Evolutionary conservation across 2,888 invertebrate species (phyloP).

Genomic region (Crepidodera aurea): DNA sequence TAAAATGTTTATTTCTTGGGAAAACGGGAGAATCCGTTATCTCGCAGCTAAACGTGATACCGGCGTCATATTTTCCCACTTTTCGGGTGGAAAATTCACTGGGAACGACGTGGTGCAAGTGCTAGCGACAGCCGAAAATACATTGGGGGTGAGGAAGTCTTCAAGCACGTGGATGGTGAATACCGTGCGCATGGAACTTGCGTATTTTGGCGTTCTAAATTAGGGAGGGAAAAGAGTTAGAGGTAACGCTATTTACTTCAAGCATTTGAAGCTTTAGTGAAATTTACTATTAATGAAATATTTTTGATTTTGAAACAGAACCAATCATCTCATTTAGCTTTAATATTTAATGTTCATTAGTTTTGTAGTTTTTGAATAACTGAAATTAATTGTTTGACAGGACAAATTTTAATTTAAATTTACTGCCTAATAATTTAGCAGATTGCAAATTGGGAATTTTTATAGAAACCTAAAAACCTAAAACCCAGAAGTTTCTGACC

Average conservation of each 20-base stretch:
- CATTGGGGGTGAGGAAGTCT: slow-evolving; percentile 38
- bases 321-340: too few species aligned
- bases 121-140: slow-evolving; percentile 39
- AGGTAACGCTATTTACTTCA: neutral
- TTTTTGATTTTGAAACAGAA: too few species aligned
- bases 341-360: too few species aligned
- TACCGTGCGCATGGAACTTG: slow-evolving; percentile 32
- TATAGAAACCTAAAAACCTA: too few species aligned
- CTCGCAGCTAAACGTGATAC: slow-evolving; percentile 14
- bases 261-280: too few species aligned
- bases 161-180: slow-evolving; percentile 41
- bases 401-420: too few species aligned
- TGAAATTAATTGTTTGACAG: too few species aligned
- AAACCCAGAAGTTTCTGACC: too few species aligned
- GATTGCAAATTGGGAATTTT: too few species aligned
- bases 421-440: too few species aligned
- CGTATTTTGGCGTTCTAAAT: slow-evolving; percentile 13
- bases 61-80: slow-evolving; percentile 25
- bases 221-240: neutral
- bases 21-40: slow-evolving; percentile 4
- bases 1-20: neutral
- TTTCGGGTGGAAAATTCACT: slow-evolving; percentile 16
- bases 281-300: too few species aligned
- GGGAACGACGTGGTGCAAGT: slow-evolving; percentile 11
- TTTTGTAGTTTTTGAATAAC: too few species aligned